A percentile compares a stretch with the other conserved stretches of the same genome.
Conservation (phyloP, 2,888 invertebrate genomes). For the Drosophila meridionalis region DNA sequence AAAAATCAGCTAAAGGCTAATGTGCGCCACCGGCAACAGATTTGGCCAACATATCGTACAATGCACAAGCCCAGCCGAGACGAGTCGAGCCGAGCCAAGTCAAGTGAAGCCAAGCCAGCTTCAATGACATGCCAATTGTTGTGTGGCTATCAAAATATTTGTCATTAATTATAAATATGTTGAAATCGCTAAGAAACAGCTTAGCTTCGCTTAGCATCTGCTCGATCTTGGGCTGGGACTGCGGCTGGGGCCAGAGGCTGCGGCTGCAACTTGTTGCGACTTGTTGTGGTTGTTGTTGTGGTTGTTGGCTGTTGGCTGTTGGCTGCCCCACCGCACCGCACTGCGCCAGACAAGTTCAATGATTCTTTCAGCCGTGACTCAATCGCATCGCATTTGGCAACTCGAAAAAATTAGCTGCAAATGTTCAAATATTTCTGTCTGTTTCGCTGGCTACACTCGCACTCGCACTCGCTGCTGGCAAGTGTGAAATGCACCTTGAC, state of each 20-base stretch:
- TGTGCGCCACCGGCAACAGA: slow-evolving; percentile 41
- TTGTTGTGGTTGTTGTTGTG: slow-evolving; percentile 22
- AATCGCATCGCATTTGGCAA: slow-evolving; percentile 52
- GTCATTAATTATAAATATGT: slow-evolving; percentile 79
- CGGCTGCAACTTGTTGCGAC: slow-evolving; percentile 59
- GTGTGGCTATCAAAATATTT: slow-evolving; percentile 73
- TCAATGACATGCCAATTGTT: slow-evolving; percentile 77
- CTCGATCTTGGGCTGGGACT: slow-evolving; percentile 39
- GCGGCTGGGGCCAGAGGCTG: slow-evolving; percentile 20
- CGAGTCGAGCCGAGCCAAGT: background rate
- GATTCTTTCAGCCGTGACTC: slow-evolving; percentile 68
- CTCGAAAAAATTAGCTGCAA: slow-evolving; percentile 68
- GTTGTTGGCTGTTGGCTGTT: slow-evolving; percentile 15
- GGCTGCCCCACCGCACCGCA: slow-evolving; percentile 16
- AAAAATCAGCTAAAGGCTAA: slow-evolving; percentile 56
- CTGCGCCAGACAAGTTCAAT: slow-evolving; percentile 70
- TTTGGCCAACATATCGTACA: slow-evolving; percentile 23
- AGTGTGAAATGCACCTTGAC: slow-evolving; percentile 80
- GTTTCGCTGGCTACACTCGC: slow-evolving; percentile 12
- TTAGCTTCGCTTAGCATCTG: slow-evolving; percentile 64
- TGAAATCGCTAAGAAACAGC: slow-evolving; percentile 60
- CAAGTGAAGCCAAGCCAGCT: slow-evolving; percentile 27
- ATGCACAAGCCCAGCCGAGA: slow-evolving; percentile 2
- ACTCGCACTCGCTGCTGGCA: slow-evolving; percentile 19
- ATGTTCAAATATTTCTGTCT: slow-evolving; percentile 53